Percentiles rank a stretch among this genome's conserved stretches.
Evolutionary conservation across 2,888 invertebrate species (phyloP).

Genomic region (Netelia melanura): DNA sequence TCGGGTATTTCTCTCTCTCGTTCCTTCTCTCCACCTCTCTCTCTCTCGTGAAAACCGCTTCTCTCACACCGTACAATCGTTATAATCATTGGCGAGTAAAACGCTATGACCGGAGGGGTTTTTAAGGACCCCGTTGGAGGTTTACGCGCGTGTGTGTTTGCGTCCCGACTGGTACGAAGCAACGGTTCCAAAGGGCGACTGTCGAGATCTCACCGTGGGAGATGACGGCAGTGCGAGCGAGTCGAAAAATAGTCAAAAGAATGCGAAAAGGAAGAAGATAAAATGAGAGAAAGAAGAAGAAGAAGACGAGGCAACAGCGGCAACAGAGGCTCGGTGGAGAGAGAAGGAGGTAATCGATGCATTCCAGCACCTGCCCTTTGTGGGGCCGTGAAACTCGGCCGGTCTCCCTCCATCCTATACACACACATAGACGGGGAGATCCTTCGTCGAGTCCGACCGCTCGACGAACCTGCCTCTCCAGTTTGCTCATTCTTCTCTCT

Average conservation of each 20-base stretch:
- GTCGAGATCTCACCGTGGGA: constrained; percentile 23
- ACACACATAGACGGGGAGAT: neutral
- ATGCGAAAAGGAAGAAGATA: neutral
- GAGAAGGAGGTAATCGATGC: constrained; percentile 75
- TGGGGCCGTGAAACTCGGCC: constrained; percentile 69
- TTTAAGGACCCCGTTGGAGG: constrained; percentile 6
- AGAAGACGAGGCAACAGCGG: constrained; percentile 3
- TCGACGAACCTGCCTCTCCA: constrained; percentile 48
- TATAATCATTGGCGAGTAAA: constrained; percentile 28
- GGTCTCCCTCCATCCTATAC: constrained; percentile 14
- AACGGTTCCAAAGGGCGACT: constrained; percentile 10
- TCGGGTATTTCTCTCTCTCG: neutral
- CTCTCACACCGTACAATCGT: constrained; percentile 1
- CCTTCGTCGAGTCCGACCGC: too few species aligned
- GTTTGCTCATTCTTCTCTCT: constrained; percentile 18
- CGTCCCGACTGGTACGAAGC: constrained; percentile 4
- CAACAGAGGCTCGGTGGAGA: constrained; percentile 32
- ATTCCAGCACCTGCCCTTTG: constrained; percentile 82
- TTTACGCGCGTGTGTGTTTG: neutral
- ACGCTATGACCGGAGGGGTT: constrained; percentile 15
- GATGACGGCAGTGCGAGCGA: neutral
- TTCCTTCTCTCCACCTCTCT: neutral
- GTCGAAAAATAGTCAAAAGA: constrained; percentile 19
- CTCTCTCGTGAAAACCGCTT: neutral
- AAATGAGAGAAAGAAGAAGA: neutral